Evolutionary conservation across 2,888 invertebrate genomes (phyloP).

Genomic region (Melinaea marsaeus): DNA sequence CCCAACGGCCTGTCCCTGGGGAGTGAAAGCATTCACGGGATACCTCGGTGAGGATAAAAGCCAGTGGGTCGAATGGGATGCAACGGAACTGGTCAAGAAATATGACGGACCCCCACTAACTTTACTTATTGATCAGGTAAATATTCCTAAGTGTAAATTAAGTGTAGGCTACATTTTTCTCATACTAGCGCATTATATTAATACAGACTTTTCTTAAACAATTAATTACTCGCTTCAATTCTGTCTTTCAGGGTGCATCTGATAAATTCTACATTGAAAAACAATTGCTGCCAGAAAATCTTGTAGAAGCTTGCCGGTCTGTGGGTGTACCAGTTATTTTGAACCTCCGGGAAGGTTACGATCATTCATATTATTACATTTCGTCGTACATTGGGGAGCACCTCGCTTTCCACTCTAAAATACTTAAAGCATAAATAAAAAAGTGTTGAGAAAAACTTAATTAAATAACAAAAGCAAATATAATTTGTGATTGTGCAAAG

Average conservation of each 20-base stretch:
- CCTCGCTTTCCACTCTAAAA: constrained; percentile 91
- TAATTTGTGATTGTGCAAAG: constrained; percentile 2
- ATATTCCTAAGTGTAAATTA: neutral
- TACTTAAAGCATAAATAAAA: constrained; percentile 75
- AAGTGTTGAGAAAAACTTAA: neutral
- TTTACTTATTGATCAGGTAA: constrained; percentile 93
- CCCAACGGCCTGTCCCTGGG: constrained; percentile 91
- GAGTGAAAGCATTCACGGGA: constrained; percentile 88
- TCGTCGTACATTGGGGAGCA: constrained; percentile 95
- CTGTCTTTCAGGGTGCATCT: constrained; percentile 81
- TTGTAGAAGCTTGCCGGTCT: constrained; percentile 84
- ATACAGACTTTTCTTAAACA: too few relatives aligned
- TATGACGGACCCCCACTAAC: constrained; percentile 91
- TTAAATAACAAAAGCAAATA: neutral
- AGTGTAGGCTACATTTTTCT: neutral
- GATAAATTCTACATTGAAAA: constrained; percentile 88
- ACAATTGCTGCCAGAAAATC: constrained; percentile 90
- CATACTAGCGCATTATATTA: neutral
- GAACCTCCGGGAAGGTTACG: constrained; percentile 90
- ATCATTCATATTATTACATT: constrained; percentile 97
- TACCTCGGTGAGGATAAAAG: constrained; percentile 84
- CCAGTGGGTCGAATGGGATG: constrained; percentile 93
- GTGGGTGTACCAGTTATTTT: constrained; percentile 83
- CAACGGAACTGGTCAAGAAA: constrained; percentile 86
- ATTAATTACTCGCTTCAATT: neutral